Conservation (phyloP, 2,888 invertebrate genomes). For the Cephonodes hylas region DNA sequence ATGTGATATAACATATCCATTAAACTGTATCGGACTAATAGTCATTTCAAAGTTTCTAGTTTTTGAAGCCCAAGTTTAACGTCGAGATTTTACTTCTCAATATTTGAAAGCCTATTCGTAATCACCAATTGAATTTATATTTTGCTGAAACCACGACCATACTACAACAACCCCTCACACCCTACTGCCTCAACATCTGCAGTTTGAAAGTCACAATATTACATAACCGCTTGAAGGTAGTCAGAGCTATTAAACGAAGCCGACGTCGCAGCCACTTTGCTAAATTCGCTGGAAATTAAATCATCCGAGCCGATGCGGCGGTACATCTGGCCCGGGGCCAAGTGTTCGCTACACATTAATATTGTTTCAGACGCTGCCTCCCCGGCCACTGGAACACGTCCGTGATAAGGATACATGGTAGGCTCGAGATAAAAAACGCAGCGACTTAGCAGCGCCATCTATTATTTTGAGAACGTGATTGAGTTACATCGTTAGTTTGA, state of each 20-base stretch:
- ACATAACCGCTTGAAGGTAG: constrained; percentile 2
- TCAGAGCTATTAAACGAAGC: constrained; percentile 9
- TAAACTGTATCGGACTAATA: too few species aligned
- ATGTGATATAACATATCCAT: too few species aligned
- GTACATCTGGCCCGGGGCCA: constrained; percentile 26
- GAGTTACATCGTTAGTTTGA: neutral
- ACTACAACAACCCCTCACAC: too few species aligned
- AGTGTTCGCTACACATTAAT: constrained; percentile 27
- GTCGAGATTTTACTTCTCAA: too few species aligned
- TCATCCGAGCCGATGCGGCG: constrained; percentile 27
- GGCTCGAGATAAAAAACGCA: neutral
- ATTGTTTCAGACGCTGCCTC: constrained; percentile 31
- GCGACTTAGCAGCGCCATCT: neutral
- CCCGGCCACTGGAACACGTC: constrained; percentile 28
- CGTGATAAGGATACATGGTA: constrained; percentile 30
- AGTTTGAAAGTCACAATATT: neutral
- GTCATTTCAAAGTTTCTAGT: too few species aligned
- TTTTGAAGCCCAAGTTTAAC: too few species aligned
- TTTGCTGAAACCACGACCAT: too few species aligned
- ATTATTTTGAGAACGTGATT: neutral
- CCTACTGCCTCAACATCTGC: neutral
- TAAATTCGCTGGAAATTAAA: constrained; percentile 32
- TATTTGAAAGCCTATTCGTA: too few species aligned
- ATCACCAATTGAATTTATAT: too few species aligned
- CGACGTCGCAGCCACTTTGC: constrained; percentile 11